Evolutionary conservation across 2,888 invertebrate genomes (phyloP), one percentile per base, ranked within the genome.

Genomic region (Lobophora halterata): DNA sequence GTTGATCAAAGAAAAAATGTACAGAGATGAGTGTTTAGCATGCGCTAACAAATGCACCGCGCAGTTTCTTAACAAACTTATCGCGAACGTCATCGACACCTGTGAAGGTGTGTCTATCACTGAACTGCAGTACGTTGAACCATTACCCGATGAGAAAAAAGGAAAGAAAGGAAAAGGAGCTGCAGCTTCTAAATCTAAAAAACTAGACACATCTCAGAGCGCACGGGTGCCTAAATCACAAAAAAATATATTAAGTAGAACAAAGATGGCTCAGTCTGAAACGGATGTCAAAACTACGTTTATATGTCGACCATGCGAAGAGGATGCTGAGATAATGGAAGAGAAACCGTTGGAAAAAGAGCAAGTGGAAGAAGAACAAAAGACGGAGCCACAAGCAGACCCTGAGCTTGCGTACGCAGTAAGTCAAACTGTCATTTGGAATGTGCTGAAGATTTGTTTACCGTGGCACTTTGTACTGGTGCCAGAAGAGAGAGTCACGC

Each of bases 401-500:
- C 69, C 71, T 3, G 61, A 74, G 13, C 28, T 83, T 33, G 66
- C 55, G 1, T 87, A 87, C 37, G 57, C 73, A 6, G 75, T 87
- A 5, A 72, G 70, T 37, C 81, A 81, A 53, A 40, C 64, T 1
- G 73, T 71, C 7, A 78, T 87, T 47, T 81, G 80, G 81, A 87
- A 80, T 32, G 67, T 87, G 6, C 55, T 87, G 4, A 61, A 59
- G 13, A 72, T 79, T 24, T 83, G 79, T 41, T 60, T 87, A 29
- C 87, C 87, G 0, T 83, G 85, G 79, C 78, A 85, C 44, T 87
- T 83, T 33, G 51, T 58, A 8, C 46, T 79, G 12, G 11, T 71
- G n/a, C 74, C 80, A 0, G 76, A 82, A 44, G 57, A 64, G 24
- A 71, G 55, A 19, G 49, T 37, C 2, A 79, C 78, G 13, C 67